Evolutionary conservation across 2,113 vertebrate genomes (phyloP), one percentile per base, ranked within the genome.

Genomic region (Ictalurus furcatus): DNA sequence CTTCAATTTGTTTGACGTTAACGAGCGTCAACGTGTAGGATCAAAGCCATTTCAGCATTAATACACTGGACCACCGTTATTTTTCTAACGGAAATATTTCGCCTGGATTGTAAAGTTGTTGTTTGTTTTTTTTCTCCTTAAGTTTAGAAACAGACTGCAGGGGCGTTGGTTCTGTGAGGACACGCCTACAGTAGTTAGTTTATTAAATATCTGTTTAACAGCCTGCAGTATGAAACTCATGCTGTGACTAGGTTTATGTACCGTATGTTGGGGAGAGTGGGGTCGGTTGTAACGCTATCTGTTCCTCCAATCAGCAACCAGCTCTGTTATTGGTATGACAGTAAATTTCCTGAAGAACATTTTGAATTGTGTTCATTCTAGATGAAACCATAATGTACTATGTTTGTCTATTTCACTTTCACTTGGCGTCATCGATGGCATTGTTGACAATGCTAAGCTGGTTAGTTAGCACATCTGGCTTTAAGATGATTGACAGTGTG

Each of bases 1-100:
- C 5, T 86, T 74, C 19, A 23, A 40, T 84, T n/a, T 14, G 23
- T 84, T 25, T 28, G n/a, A 21, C 81, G 5, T 80, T 81, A n/a
- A n/a, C 30, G 37, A 48, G 83, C 0, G 40, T 85, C 12, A n/a
- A 52, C 14, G 40, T 65, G 25, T 78, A 21, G 17, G 6, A 65
- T 80, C 58, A 7, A 52, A 65, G 17, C 58, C 40, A 52, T 87
- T 80, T 87, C 58, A 78, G 74, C 56, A 65, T 80, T 80, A 52
- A 48, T 65, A 40, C 76, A 11, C 73, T 52, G 28, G 4, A 61
- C 54, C 5, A 13, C n/a, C 59, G 67, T 34, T 37, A 0, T 74
- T 19, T 40, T 40, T 17, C 5, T n/a, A 7, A 7, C 61, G 30
- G 44, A 19, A 13, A 1, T 59, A 13, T 85, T 85, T 58, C 28